Evolutionary conservation across 1,140 invertebrate genomes (phyloP), one percentile per base, ranked within the genome.

Genomic region (Caenorhabditis briggsae): DNA sequence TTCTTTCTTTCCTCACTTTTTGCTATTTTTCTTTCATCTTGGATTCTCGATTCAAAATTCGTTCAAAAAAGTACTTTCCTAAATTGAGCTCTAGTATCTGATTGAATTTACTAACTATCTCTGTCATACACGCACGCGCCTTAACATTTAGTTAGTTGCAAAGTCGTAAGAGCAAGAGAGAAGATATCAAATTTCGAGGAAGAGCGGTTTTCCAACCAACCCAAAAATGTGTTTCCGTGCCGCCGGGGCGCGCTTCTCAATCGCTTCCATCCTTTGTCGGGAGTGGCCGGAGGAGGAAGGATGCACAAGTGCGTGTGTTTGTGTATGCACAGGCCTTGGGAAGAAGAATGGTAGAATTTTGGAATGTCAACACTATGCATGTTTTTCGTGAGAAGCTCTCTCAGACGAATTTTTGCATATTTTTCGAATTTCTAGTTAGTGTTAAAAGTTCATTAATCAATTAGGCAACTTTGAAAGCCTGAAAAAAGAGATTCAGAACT

Each of bases 261-360:
- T 78, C 70, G 70, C 70, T 78, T 78, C 70, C 70, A 78, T 50
- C 70, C 70, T 78, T 78, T 78, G 70, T 78, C 70, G 70, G 70
- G 70, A 78, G 70, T 50, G 70, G 46, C 70, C 46, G 70, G 33
- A n/a, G 18, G 59, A 64, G 16, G 16, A 70, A 43, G 64, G 33
- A 78, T 53, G 46, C 70, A 78, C 43, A 50, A 50, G 70, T 53
- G 70, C 46, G 70, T 48, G 70, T 78, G 43, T 78, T 48, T 78
- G 70, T 78, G 70, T 78, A 78, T 78, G 70, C 70, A 78, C 70
- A 78, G 70, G 70, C 70, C 70, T 78, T 78, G 70, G 70, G 70
- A 33, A 33, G 33, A 33, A 33, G 33, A 78, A 78, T 78, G 70
- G 70, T 78, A 78, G 70, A 78, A 46, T 78, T 78, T 78, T 78